phyloP scores from a whole-genome alignment of 1,140 invertebrate genomes.

The Caerostris extrusa region DNA sequence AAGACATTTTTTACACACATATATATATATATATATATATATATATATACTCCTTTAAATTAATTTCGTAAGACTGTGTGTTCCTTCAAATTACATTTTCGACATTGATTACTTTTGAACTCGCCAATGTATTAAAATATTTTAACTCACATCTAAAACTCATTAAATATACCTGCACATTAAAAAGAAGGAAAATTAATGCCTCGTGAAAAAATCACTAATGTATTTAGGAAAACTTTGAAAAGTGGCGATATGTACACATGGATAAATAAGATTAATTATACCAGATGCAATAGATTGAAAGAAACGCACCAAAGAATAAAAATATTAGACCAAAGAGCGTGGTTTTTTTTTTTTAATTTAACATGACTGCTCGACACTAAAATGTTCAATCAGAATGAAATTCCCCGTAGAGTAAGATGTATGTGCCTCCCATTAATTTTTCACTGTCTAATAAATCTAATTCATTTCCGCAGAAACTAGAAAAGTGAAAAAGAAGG shows the following conservation, averaged over 20 bases:
- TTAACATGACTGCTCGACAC: neutral
- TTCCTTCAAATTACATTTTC: too few relatives aligned
- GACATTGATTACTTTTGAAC: too few relatives aligned
- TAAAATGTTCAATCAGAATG: neutral
- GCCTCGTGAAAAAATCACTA: too few relatives aligned
- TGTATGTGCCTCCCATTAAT: slow-evolving; percentile 1
- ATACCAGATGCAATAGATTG: neutral
- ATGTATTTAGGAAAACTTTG: neutral
- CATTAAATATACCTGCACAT: too few relatives aligned
- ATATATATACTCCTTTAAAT: too few relatives aligned
- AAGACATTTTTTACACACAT: too few relatives aligned
- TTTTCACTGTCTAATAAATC: slow-evolving; percentile 6
- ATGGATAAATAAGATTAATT: neutral
- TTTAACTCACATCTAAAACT: too few relatives aligned
- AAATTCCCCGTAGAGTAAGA: slow-evolving; percentile 6
- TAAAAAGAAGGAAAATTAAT: too few relatives aligned
- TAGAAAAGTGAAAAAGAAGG: neutral
- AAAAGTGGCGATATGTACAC: neutral
- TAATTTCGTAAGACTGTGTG: too few relatives aligned
- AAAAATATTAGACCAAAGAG: neutral
- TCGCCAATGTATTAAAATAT: too few relatives aligned
- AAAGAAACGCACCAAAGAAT: neutral
- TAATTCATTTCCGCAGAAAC: neutral
- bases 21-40: too few relatives aligned
- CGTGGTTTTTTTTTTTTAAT: neutral